A percentile compares a stretch with the other conserved stretches of the same genome.
phyloP scores from a whole-genome alignment of 2,888 invertebrate species.

The Melangyna quadrimaculata region DNA sequence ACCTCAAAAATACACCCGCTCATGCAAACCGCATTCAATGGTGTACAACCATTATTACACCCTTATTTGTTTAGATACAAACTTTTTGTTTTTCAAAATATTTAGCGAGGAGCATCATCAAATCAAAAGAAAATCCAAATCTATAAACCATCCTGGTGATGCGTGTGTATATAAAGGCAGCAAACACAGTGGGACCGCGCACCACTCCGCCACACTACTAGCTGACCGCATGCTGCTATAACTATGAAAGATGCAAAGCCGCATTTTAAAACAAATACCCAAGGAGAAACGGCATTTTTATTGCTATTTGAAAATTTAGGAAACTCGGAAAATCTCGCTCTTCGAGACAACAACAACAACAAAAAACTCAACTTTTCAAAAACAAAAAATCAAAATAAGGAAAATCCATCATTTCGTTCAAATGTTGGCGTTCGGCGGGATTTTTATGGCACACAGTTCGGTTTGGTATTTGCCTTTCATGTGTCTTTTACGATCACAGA shows the following conservation, averaged over 20 bases:
- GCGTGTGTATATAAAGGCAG: conserved; percentile 13
- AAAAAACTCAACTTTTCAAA: conserved; percentile 19
- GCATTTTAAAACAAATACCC: conserved; percentile 71
- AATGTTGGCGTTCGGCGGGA: conserved; percentile 46
- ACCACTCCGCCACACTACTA: conserved; percentile 65
- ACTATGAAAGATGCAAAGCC: conserved; percentile 74
- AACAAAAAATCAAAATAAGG: conserved; percentile 5
- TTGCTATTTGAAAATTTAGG: conserved; percentile 50
- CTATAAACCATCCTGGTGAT: neutral
- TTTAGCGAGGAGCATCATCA: conserved; percentile 71
- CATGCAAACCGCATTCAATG: conserved; percentile 30
- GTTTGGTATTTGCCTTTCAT: conserved; percentile 69
- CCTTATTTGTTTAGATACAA: conserved; percentile 75
- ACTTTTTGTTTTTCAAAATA: conserved; percentile 75
- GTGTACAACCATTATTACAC: conserved; percentile 70
- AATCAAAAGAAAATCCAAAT: conserved; percentile 65
- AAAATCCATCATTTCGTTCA: conserved; percentile 61
- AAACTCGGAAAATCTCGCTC: conserved; percentile 28
- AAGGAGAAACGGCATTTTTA: conserved; percentile 68
- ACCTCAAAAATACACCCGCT: conserved; percentile 24
- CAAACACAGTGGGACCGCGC: conserved; percentile 54
- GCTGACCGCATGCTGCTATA: conserved; percentile 74
- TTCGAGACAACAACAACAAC: conserved; percentile 5
- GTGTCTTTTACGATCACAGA: conserved; percentile 67
- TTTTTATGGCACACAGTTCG: conserved; percentile 69